Conservation (phyloP, 2,113 vertebrate species). For the Paratilapia polleni region DNA sequence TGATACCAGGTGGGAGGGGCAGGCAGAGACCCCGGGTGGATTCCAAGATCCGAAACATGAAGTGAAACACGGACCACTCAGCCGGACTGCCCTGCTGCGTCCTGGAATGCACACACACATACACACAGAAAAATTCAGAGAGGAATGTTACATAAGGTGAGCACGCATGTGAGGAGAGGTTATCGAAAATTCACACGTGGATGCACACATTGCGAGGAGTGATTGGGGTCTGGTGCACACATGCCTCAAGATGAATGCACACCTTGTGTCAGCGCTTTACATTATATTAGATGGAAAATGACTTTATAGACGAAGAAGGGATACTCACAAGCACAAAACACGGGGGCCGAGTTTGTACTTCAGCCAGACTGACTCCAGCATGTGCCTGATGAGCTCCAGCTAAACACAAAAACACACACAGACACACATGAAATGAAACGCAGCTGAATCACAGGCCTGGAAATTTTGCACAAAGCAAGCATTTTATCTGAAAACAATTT, state of each 20-base stretch:
- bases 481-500: background rate
- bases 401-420: conserved; percentile 75
- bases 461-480: conserved; percentile 11
- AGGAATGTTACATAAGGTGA: conserved; percentile 16
- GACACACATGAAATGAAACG: conserved; percentile 29
- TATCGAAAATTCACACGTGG: conserved; percentile 16
- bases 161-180: conserved; percentile 15
- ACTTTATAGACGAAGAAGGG: background rate
- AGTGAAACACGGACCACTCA: conserved; percentile 87
- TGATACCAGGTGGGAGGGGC: conserved; percentile 91
- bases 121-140: background rate
- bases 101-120: conserved; percentile 65
- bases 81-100: conserved; percentile 77
- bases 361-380: conserved; percentile 89
- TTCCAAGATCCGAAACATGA: conserved; percentile 91
- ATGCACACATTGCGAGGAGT: background rate
- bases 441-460: background rate
- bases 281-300: background rate
- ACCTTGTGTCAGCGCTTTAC: conserved; percentile 8
- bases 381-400: conserved; percentile 89
- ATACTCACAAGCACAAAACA: conserved; percentile 86
- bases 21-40: conserved; percentile 86
- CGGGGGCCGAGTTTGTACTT: conserved; percentile 82
- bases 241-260: background rate
- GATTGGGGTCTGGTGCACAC: background rate